phyloP scores from a whole-genome alignment of 1,140 invertebrate species.

The Rhynchophorus ferrugineus region DNA sequence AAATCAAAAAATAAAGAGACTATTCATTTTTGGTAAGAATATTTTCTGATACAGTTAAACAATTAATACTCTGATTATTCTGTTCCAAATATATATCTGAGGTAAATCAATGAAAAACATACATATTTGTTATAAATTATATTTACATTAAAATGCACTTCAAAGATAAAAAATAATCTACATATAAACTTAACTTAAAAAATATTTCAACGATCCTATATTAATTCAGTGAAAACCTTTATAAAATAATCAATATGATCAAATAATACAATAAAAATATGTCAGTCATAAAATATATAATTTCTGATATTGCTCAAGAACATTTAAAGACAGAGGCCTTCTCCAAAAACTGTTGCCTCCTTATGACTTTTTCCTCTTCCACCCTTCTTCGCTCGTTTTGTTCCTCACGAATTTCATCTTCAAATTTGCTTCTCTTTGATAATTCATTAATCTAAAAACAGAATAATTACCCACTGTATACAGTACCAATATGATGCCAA shows the following conservation, averaged over 20 bases:
- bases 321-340: conserved; percentile 68
- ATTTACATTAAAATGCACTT: too few species aligned
- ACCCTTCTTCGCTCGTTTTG: conserved; percentile 74
- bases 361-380: conserved; percentile 67
- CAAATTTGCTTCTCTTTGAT: conserved; percentile 71
- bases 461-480: conserved; percentile 2
- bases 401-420: conserved; percentile 78
- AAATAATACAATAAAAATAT: conserved; percentile 1
- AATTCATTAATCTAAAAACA: conserved; percentile 69
- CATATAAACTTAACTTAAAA: not conserved
- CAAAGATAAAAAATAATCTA: too few species aligned
- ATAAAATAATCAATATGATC: conserved; percentile 4
- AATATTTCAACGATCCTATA: not conserved
- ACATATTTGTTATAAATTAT: too few species aligned
- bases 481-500: not conserved
- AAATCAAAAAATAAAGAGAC: too few species aligned
- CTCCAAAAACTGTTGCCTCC: conserved; percentile 71
- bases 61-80: too few species aligned
- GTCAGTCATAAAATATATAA: not conserved
- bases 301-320: conserved; percentile 19
- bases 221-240: not conserved
- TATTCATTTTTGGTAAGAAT: too few species aligned
- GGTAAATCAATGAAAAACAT: too few species aligned
- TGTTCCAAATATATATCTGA: too few species aligned
- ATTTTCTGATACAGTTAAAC: too few species aligned